Evolutionary conservation across 1,140 invertebrate species (phyloP).

Genomic region (Atta texana): DNA sequence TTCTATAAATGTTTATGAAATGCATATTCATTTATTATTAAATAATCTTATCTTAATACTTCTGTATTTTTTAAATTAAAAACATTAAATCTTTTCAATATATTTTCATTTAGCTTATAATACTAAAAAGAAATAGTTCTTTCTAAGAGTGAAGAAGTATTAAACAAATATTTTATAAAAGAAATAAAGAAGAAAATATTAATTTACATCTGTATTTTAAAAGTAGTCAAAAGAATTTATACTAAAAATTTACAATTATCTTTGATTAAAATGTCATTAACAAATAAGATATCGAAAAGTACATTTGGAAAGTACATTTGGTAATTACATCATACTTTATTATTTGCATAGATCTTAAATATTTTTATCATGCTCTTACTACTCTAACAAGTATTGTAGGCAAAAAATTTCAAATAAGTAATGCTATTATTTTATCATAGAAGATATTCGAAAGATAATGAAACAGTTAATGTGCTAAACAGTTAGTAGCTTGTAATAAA

Average conservation of each 20-base stretch:
- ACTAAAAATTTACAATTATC: background rate
- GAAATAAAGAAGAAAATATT: background rate
- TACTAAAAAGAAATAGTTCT: background rate
- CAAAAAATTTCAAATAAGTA: background rate
- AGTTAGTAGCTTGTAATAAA: background rate
- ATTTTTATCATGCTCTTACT: background rate
- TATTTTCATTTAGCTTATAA: background rate
- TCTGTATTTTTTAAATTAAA: background rate
- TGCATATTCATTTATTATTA: constrained; percentile 29
- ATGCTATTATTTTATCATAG: background rate
- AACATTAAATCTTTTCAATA: background rate
- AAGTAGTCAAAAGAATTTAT: background rate
- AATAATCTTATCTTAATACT: background rate
- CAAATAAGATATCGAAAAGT: background rate
- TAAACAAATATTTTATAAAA: constrained; percentile 10
- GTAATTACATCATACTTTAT: background rate
- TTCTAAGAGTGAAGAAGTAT: constrained; percentile 3
- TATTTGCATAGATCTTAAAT: background rate
- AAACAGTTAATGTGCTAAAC: background rate
- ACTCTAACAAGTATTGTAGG: background rate
- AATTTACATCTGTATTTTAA: background rate
- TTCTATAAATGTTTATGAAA: constrained; percentile 13
- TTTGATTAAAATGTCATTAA: background rate
- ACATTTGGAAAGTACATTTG: background rate
- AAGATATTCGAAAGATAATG: background rate